phyloP scores from a whole-genome alignment of 2,797 vertebrate genomes.

The Buphagus erythrorhynchus region DNA sequence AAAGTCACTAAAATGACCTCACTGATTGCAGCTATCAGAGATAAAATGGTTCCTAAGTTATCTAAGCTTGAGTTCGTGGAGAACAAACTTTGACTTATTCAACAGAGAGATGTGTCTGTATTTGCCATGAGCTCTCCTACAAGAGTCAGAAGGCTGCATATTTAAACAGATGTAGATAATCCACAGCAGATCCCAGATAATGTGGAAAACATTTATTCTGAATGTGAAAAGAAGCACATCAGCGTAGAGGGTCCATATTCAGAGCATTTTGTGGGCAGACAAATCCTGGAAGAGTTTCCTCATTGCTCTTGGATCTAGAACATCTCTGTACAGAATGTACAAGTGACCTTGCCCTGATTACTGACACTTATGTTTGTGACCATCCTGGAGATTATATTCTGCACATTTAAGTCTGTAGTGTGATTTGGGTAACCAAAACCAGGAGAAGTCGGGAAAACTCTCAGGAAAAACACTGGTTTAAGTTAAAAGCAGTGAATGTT shows the following conservation, averaged over 20 bases:
- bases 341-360: neutral
- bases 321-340: neutral
- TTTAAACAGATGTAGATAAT: conserved; percentile 2
- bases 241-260: neutral
- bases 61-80: neutral
- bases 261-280: neutral
- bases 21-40: conserved; percentile 9
- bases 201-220: neutral
- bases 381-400: neutral
- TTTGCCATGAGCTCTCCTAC: neutral
- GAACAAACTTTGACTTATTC: neutral
- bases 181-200: neutral
- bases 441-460: neutral
- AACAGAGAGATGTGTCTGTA: neutral
- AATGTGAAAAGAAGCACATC: neutral
- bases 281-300: neutral
- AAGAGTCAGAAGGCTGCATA: neutral
- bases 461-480: neutral
- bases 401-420: neutral
- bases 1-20: neutral
- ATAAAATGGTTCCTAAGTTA: neutral
- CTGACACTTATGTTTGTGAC: neutral
- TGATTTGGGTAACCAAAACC: neutral
- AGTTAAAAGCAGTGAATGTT: neutral
- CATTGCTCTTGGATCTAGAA: neutral